Evolutionary conservation across 2,888 invertebrate genomes (phyloP).

Genomic region (Chaetogeoica ovagalla): DNA sequence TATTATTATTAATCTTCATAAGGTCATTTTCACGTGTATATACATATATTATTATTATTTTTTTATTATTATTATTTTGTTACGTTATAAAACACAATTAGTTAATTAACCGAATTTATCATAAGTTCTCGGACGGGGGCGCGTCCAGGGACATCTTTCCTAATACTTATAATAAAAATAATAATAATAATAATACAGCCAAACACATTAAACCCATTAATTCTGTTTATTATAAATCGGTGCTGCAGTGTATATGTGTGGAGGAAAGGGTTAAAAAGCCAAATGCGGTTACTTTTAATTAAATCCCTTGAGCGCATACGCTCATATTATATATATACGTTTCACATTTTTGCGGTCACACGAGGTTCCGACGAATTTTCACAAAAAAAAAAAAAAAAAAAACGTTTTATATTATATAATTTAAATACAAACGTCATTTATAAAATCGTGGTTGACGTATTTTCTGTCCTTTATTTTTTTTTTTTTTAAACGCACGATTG

Average conservation of each 20-base stretch:
- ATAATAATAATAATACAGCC: not conserved
- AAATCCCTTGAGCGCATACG: constrained; percentile 27
- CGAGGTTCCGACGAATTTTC: constrained; percentile 1
- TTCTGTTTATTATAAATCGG: constrained; percentile 51
- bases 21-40: constrained; percentile 44
- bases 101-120: constrained; percentile 51
- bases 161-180: constrained; percentile 22
- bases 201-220: constrained; percentile 47
- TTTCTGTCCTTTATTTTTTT: not conserved
- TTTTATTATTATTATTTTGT: not conserved
- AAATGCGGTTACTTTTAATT: constrained; percentile 51
- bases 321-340: constrained; percentile 2
- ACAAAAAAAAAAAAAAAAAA: constrained; percentile 7
- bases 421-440: too few species aligned
- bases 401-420: not conserved
- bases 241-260: not conserved
- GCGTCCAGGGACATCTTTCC: constrained; percentile 43
- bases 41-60: constrained; percentile 30
- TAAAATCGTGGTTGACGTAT: too few species aligned
- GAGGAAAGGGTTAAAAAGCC: constrained; percentile 49
- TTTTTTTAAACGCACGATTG: too few species aligned
- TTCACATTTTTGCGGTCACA: constrained; percentile 19
- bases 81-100: constrained; percentile 48
- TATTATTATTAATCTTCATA: constrained; percentile 46
- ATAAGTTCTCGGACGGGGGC: constrained; percentile 33